A percentile compares a stretch with the other conserved stretches of the same genome.
phyloP scores from a whole-genome alignment of 1,140 invertebrate species.

The Conus ventricosus region DNA sequence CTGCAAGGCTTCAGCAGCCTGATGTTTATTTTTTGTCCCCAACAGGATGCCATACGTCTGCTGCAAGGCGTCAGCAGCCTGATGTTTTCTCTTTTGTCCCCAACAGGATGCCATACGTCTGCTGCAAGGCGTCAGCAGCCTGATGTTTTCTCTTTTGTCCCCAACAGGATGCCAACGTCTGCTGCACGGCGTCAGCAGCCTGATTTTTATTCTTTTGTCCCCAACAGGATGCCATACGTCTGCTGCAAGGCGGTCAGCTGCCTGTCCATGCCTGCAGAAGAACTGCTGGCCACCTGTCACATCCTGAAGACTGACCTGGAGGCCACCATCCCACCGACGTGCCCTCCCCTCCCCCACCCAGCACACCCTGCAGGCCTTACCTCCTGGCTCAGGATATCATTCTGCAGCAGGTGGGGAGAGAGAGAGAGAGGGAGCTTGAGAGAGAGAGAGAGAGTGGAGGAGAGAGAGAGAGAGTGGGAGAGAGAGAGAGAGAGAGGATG shows the following conservation, averaged over 20 bases:
- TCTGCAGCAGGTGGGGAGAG: conserved; percentile 62
- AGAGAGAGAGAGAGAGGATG: not conserved
- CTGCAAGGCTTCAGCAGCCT: not conserved
- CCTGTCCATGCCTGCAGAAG: conserved; percentile 60
- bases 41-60: no score
- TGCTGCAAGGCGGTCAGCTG: conserved; percentile 53
- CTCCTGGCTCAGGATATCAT: conserved; percentile 64
- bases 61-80: no score
- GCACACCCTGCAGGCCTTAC: conserved; percentile 63
- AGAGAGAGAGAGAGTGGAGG: no score
- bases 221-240: conserved; percentile 59
- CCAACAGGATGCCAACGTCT: not conserved
- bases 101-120: not conserved
- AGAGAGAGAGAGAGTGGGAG: no score
- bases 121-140: not conserved
- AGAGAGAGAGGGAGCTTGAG: not conserved
- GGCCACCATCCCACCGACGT: conserved; percentile 48
- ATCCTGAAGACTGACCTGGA: conserved; percentile 66
- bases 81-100: no score
- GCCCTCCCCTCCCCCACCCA: conserved; percentile 53
- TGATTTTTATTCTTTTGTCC: not conserved
- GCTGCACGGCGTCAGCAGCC: not conserved
- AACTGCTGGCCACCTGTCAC: conserved; percentile 56
- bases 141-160: no score
- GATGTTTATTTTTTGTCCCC: no score